phyloP scores from a whole-genome alignment of 2,888 invertebrate species.

The Amiota communis region DNA sequence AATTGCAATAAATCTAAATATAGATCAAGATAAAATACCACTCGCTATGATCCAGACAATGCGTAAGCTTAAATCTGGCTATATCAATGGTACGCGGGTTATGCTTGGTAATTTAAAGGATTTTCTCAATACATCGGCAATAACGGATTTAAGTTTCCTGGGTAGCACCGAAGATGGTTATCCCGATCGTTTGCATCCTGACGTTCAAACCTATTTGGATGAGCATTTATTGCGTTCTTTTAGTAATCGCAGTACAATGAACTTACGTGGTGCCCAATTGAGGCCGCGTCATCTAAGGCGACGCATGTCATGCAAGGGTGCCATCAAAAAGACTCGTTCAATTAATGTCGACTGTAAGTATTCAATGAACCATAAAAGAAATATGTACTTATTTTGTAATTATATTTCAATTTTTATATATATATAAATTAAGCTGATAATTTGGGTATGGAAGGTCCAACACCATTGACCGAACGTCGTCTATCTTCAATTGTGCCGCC shows the following conservation, averaged over 20 bases:
- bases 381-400: background rate
- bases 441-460: conserved; percentile 83
- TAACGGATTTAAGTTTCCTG: conserved; percentile 96
- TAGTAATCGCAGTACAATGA: conserved; percentile 81
- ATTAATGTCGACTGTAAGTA: conserved; percentile 91
- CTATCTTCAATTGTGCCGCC: conserved; percentile 74
- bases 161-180: conserved; percentile 94
- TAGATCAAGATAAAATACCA: conserved; percentile 93
- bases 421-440: conserved; percentile 79
- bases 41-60: conserved; percentile 97
- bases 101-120: conserved; percentile 95
- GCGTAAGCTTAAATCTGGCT: conserved; percentile 98
- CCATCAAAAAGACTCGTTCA: conserved; percentile 93
- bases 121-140: conserved; percentile 97
- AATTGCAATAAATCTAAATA: background rate
- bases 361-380: background rate
- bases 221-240: conserved; percentile 88
- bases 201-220: conserved; percentile 90
- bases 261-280: conserved; percentile 75
- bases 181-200: conserved; percentile 87
- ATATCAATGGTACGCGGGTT: conserved; percentile 98
- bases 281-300: conserved; percentile 78
- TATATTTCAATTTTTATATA: background rate
- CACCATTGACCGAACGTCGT: conserved; percentile 75
- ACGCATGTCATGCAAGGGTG: conserved; percentile 91